Evolutionary conservation across 2,797 vertebrate species (phyloP).

Genomic region (Lagocephalus sceleratus): DNA sequence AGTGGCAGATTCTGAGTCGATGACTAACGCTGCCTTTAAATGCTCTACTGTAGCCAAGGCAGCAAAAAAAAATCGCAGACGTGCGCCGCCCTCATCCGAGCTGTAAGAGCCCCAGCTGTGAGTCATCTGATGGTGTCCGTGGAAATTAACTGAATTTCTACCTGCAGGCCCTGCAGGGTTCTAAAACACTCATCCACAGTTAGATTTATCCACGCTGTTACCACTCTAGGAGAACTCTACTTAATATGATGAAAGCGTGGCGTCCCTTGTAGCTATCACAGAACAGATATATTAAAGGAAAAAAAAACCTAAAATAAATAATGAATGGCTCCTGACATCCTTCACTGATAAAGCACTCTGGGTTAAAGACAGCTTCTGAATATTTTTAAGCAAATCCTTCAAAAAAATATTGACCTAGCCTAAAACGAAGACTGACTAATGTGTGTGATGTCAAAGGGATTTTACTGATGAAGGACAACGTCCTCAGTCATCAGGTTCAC

Average conservation of each 20-base stretch:
- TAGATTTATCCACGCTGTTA: background rate
- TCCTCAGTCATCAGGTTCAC: background rate
- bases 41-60: background rate
- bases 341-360: too few species aligned
- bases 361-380: too few species aligned
- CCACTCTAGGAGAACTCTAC: background rate
- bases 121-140: background rate
- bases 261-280: background rate
- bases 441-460: background rate
- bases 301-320: background rate
- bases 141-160: constrained; percentile 7
- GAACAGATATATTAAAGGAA: background rate
- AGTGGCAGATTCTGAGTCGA: too few species aligned
- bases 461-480: background rate
- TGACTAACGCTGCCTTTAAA: background rate
- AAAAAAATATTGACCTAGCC: too few species aligned
- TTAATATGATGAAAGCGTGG: background rate
- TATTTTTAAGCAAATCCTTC: too few species aligned
- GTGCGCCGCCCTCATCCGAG: background rate
- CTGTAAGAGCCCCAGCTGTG: background rate
- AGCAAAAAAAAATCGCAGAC: background rate
- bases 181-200: constrained; percentile 5
- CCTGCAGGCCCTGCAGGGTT: background rate
- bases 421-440: too few species aligned
- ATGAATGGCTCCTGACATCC: background rate